These are phyloP conservation scores for Peromyscus nudipes DNA, from an alignment of 2,797 vertebrate species.

Conservation along the genomic window DNA sequence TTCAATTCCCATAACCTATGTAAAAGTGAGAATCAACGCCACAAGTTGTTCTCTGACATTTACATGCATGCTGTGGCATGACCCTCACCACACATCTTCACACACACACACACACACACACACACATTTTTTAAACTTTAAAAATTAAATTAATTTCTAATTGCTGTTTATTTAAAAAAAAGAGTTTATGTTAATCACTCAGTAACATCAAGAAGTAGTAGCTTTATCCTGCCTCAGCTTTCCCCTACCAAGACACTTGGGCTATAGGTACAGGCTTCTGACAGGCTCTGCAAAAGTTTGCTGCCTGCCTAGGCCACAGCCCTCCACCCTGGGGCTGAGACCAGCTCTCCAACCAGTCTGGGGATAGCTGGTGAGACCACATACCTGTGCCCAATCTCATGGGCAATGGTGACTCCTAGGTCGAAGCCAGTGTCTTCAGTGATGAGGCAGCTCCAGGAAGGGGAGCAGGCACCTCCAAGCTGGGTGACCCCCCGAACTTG, in stretches of 20 bases:
- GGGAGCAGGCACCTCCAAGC: constrained; percentile 94
- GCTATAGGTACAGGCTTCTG: not conserved
- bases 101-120: too few relatives aligned
- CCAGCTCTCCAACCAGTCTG: not conserved
- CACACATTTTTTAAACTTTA: not conserved
- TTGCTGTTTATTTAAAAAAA: not conserved
- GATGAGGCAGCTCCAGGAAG: constrained; percentile 95
- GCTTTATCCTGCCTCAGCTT: not conserved
- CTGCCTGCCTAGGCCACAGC: not conserved
- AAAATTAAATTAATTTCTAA: not conserved
- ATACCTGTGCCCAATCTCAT: constrained; percentile 99
- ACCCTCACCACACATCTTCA: not conserved
- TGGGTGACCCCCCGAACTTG: constrained; percentile 95
- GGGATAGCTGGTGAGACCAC: constrained; percentile 11
- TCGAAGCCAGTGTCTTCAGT: constrained; percentile 98
- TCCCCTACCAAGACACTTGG: too few relatives aligned
- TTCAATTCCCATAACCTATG: not conserved
- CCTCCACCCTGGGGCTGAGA: too few relatives aligned
- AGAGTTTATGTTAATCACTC: not conserved
- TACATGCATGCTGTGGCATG: not conserved
- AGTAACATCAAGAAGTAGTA: not conserved
- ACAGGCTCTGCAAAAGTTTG: not conserved
- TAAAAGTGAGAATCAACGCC: not conserved
- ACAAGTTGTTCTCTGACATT: not conserved
- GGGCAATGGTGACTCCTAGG: constrained; percentile 96